Conservation (phyloP, 2,888 invertebrate genomes). For the Strigamia crassipes region DNA sequence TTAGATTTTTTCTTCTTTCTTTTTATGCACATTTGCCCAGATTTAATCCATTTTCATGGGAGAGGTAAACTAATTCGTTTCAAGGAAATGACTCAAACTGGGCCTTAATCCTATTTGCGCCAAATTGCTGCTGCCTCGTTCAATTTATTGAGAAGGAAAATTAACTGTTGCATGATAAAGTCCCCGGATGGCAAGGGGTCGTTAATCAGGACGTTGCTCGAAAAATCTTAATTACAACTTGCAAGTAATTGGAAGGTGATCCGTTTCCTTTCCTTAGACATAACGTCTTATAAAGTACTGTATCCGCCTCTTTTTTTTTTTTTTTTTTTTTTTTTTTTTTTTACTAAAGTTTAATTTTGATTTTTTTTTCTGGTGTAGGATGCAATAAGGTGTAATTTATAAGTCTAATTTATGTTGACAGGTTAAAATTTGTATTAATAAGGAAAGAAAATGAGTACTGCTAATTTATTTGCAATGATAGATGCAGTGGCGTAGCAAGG, state of each 20-base stretch:
- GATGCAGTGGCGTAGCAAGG: no score
- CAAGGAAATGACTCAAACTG: background rate
- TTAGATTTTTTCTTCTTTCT: background rate
- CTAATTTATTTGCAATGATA: background rate
- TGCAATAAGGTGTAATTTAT: slow-evolving; percentile 16
- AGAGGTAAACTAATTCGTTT: background rate
- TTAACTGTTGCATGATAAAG: slow-evolving; percentile 30
- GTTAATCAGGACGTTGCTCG: slow-evolving; percentile 6
- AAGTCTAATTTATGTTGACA: background rate
- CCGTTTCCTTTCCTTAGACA: slow-evolving; percentile 5
- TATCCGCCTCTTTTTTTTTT: background rate
- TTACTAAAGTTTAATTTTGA: no score
- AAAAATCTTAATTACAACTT: slow-evolving; percentile 30
- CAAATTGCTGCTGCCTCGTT: slow-evolving; percentile 9
- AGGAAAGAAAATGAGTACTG: background rate
- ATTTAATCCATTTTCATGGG: background rate
- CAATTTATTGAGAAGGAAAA: slow-evolving; percentile 16
- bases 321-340: background rate
- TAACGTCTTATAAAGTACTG: background rate
- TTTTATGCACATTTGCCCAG: background rate
- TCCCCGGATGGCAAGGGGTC: slow-evolving; percentile 16
- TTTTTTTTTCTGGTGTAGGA: background rate
- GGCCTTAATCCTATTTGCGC: slow-evolving; percentile 11
- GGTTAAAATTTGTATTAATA: background rate
- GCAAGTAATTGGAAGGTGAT: slow-evolving; percentile 26